Percentiles rank a stretch among this genome's conserved stretches.
These are phyloP conservation scores for Leptopilina drosophilae DNA, from an alignment of 2,888 invertebrate species.

Conservation along the genomic window DNA sequence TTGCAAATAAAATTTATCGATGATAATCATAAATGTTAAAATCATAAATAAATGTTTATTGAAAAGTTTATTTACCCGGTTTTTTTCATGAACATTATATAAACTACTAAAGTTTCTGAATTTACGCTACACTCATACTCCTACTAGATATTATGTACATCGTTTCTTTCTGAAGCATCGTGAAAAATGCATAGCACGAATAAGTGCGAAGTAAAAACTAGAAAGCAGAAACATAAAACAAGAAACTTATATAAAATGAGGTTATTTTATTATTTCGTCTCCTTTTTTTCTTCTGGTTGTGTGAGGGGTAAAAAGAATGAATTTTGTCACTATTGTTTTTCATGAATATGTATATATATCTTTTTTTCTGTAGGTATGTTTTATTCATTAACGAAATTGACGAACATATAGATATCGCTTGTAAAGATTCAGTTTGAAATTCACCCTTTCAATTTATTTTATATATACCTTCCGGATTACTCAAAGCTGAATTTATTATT, in stretches of 20 bases:
- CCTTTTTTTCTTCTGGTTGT: background rate
- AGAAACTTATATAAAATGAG: background rate
- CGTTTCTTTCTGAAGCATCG: background rate
- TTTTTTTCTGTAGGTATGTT: background rate
- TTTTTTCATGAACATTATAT: background rate
- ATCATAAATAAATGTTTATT: background rate
- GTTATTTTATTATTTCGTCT: background rate
- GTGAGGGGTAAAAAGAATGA: background rate
- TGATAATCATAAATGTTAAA: background rate
- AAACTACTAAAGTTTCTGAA: background rate
- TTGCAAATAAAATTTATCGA: background rate
- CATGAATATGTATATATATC: background rate
- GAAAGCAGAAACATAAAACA: conserved; percentile 11
- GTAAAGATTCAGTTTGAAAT: background rate
- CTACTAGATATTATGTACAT: background rate
- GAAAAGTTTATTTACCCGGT: background rate
- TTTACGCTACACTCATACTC: background rate
- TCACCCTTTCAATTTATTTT: conserved; percentile 2
- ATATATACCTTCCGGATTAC: background rate
- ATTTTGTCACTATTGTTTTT: background rate
- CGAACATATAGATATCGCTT: background rate
- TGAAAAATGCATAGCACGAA: conserved; percentile 21
- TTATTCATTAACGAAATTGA: conserved; percentile 8
- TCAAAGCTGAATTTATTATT: conserved; percentile 31
- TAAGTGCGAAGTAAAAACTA: conserved; percentile 18